Evolutionary conservation across 2,797 vertebrate genomes (phyloP), one percentile per base, ranked within the genome.

Genomic region (Sternarchorhynchus goeldii): DNA sequence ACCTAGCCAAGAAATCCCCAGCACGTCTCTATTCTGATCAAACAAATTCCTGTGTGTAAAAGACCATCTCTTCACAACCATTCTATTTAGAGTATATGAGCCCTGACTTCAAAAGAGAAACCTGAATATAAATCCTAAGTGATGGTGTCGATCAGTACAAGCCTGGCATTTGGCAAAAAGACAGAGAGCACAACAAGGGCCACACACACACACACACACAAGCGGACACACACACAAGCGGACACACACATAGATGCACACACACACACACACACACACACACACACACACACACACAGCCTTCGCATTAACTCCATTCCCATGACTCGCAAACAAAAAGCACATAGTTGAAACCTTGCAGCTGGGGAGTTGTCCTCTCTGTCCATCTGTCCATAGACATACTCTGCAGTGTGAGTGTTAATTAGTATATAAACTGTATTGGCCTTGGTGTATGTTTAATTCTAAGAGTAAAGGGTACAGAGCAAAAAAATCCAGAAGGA

Each of bases 141-240:
- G 67, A 70, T 50, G 8, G 14, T 70, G 67, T 56, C 67, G 32
- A 50, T 70, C 67, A 56, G 8, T 1, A 18, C 29, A 34, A 56
- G 50, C 67, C 8, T 56, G 29, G 50, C 67, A 56, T 70, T 70
- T 70, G 50, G 67, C 25, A 70, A 56, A 55, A 70, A 68, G 50
- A 32, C 67, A 70, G 50, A 70, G 65, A 68, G 41, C 65, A 70
- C 6, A 8, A n/a, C 67, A 70, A 70, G 67, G 32, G 67, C 67
- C 50, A 12, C 45, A 50, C 45, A 50, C 45, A 50, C 45, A 50
- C 45, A 50, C 45, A 20, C 20, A 36, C 25, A 34, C n/a, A 25
- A 18, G 21, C 5, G 31, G 21, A 68, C 34, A 25, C 34, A 50
- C 64, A 66, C 17, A 39, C 58, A 41, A 41, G 5, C 14, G 14